These are phyloP conservation scores for Bombus fervidus DNA, from an alignment of 1,140 invertebrate species.

Conservation along the genomic window DNA sequence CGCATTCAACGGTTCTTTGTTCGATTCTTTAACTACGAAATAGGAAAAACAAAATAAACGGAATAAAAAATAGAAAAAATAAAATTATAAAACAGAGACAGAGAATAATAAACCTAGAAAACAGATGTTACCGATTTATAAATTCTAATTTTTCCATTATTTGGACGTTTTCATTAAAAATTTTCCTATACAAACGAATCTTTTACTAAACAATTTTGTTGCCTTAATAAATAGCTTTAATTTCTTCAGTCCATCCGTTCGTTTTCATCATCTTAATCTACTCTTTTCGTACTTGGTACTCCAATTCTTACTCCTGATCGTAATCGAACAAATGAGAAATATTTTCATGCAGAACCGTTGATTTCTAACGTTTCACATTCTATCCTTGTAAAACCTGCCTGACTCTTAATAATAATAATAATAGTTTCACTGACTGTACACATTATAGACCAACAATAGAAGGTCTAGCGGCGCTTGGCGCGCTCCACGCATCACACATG, in stretches of 20 bases:
- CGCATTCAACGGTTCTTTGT: slow-evolving; percentile 39
- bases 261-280: not conserved
- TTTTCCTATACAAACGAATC: slow-evolving; percentile 78
- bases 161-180: slow-evolving; percentile 38
- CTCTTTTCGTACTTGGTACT: slow-evolving; percentile 51
- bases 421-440: slow-evolving; percentile 83
- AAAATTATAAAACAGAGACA: slow-evolving; percentile 32
- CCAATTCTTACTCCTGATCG: slow-evolving; percentile 33
- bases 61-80: slow-evolving; percentile 66
- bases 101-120: slow-evolving; percentile 18
- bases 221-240: slow-evolving; percentile 53
- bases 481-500: slow-evolving; percentile 76
- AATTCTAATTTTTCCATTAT: slow-evolving; percentile 71
- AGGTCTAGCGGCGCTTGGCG: slow-evolving; percentile 78
- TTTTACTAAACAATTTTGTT: slow-evolving; percentile 35
- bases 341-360: slow-evolving; percentile 65
- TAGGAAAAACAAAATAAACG: slow-evolving; percentile 15
- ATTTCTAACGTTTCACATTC: slow-evolving; percentile 56
- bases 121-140: slow-evolving; percentile 74
- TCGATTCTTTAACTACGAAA: slow-evolving; percentile 3
- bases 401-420: slow-evolving; percentile 81
- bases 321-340: slow-evolving; percentile 65
- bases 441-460: slow-evolving; percentile 83
- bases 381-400: slow-evolving; percentile 74
- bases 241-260: slow-evolving; percentile 55